Evolutionary conservation across 2,113 vertebrate genomes (phyloP).

Genomic region (Rhegmatorhina hoffmannsi): DNA sequence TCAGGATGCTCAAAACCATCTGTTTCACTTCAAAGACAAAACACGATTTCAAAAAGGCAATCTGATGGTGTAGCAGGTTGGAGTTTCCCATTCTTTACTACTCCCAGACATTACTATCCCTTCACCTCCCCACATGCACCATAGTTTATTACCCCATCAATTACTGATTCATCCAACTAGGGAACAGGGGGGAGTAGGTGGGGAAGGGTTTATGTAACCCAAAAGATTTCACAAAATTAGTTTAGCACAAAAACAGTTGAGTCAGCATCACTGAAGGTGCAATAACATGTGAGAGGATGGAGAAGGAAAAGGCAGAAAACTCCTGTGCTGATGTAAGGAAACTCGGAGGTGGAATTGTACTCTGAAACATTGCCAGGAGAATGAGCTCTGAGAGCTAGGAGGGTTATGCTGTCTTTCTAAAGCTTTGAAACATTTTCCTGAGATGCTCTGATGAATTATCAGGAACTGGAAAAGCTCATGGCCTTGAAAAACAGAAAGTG

Average conservation of each 20-base stretch:
- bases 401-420: background rate
- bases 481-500: background rate
- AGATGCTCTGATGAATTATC: background rate
- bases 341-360: background rate
- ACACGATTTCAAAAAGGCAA: background rate
- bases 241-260: constrained; percentile 27
- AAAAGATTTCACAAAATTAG: background rate
- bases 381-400: background rate
- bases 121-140: background rate
- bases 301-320: background rate
- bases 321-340: background rate
- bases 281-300: background rate
- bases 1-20: background rate
- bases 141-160: background rate
- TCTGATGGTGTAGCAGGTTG: background rate
- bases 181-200: background rate
- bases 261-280: constrained; percentile 11
- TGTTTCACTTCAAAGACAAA: background rate
- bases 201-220: constrained; percentile 18
- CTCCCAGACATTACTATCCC: background rate
- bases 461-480: background rate
- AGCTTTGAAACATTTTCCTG: background rate
- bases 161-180: background rate
- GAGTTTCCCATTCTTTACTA: background rate
- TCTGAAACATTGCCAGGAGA: background rate